Evolutionary conservation across 2,888 invertebrate species (phyloP), one percentile per base, ranked within the genome.

Genomic region (Nebria salina): DNA sequence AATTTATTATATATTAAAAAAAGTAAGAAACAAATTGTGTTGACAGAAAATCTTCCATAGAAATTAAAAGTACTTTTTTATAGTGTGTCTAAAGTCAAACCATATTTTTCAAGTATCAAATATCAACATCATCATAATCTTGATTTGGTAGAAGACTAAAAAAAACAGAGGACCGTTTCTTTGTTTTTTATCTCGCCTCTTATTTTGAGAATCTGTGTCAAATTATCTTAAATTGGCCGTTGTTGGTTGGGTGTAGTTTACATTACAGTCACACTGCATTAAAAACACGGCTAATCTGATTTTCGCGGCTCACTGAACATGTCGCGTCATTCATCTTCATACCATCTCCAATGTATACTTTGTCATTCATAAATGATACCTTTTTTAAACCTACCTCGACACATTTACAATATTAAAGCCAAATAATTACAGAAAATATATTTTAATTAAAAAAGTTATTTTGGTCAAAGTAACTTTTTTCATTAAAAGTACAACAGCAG

Each of bases 231-330:
- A 65, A 79, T 70, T 70, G 70, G 20, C 25, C 70, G 70, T 42
- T 34, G 75, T 75, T 20, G 15, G 75, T 75, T 80, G 80, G 34
- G 34, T 34, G 34, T 34, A 34, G 34, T 34, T 34, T 80, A 75
- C 68, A 75, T 72, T 75, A 75, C 80, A 80, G 80, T 80, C 80
- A 80, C 80, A 80, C 15, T 75, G 80, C 70, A 80, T 80, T 80
- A 80, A 68, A 66, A 74, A 80, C 80, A 80, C 64, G 75, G 75
- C 70, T 80, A 80, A 80, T 80, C 80, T 75, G 80, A 80, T 80
- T 80, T 80, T 75, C 80, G 80, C 80, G 80, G 80, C 80, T 72
- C 80, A 80, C 54, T 80, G 80, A 80, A 75, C 80, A 15, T 75
- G 80, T 75, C 80, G 75, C 80, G 75, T 70, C 75, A 54, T 54